A percentile compares a stretch with the other conserved stretches of the same genome.
Conservation (phyloP, 30 jellyfish, hydroid and myxozoan genomes). For the Rhopilema esculentum region DNA sequence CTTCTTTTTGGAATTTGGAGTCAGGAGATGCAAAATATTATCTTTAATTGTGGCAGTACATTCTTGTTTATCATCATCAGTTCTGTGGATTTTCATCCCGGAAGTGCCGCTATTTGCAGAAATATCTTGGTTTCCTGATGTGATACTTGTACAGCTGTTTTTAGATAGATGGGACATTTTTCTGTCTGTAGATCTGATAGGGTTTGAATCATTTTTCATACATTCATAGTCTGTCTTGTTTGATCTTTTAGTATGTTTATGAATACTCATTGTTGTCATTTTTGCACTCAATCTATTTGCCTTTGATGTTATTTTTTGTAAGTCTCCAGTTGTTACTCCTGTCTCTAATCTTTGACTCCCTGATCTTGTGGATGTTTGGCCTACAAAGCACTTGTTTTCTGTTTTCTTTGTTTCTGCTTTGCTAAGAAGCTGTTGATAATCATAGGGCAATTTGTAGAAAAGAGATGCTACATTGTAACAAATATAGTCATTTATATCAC, state of each 20-base stretch:
- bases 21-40: background rate
- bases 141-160: too few relatives aligned
- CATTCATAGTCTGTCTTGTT: background rate
- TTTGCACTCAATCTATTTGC: background rate
- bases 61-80: background rate
- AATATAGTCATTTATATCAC: conserved; percentile 44
- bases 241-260: background rate
- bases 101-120: too few relatives aligned
- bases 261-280: background rate
- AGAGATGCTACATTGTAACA: conserved; percentile 28
- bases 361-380: background rate
- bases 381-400: background rate
- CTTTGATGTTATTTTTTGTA: background rate
- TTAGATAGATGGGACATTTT: too few relatives aligned
- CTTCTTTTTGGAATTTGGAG: conserved; percentile 10
- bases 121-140: too few relatives aligned
- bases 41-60: background rate
- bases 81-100: background rate
- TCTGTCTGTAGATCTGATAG: background rate
- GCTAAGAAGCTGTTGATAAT: background rate
- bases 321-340: background rate
- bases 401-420: background rate
- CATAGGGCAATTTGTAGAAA: background rate
- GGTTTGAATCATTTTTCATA: background rate
- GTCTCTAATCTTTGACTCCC: background rate